Conservation (phyloP, 2,113 vertebrate species). For the Apus apus region DNA sequence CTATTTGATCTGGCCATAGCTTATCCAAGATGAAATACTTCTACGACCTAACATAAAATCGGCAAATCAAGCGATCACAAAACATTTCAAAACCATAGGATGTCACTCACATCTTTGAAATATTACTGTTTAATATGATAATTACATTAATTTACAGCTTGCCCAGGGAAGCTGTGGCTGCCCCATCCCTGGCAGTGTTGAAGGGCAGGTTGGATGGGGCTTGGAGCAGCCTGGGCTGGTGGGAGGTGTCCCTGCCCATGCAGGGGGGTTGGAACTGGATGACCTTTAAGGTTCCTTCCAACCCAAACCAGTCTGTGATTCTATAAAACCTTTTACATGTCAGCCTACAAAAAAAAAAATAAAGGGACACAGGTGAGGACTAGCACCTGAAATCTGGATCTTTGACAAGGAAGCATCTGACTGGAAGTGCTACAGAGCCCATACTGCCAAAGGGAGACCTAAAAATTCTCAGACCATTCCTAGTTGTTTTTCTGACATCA, state of each 20-base stretch:
- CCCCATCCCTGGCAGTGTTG: too few relatives aligned
- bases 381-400: neutral
- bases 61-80: neutral
- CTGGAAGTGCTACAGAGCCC: neutral
- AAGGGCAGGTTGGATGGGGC: too few relatives aligned
- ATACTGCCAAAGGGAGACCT: neutral
- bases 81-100: neutral
- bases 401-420: neutral
- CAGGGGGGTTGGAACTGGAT: too few relatives aligned
- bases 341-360: neutral
- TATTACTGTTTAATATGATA: neutral
- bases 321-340: neutral
- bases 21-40: conserved; percentile 34
- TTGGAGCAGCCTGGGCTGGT: too few relatives aligned
- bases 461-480: neutral
- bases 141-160: neutral
- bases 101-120: neutral
- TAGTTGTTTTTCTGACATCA: neutral
- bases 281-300: too few relatives aligned
- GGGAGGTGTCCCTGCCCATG: too few relatives aligned
- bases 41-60: neutral
- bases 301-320: too few relatives aligned
- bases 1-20: neutral
- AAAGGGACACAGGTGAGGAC: neutral
- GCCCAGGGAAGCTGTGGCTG: too few relatives aligned